Evolutionary conservation across 2,797 vertebrate genomes (phyloP).

Genomic region (Apodemus agrarius): DNA sequence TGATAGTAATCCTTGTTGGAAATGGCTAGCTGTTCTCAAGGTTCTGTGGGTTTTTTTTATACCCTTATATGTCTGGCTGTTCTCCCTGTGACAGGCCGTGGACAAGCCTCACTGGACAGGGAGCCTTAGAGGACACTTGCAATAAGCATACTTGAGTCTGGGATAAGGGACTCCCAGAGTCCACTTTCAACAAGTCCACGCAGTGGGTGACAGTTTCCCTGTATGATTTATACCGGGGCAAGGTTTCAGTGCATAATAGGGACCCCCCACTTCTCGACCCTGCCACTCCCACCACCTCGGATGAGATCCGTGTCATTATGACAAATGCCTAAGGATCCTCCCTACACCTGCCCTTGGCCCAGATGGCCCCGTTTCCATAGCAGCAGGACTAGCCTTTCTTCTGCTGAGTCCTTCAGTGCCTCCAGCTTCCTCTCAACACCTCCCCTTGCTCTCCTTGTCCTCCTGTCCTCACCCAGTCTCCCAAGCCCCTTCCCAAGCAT

Average conservation of each 20-base stretch:
- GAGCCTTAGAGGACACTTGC: neutral
- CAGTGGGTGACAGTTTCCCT: neutral
- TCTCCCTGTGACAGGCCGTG: neutral
- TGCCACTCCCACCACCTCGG: too few relatives aligned
- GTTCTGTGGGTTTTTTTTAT: neutral
- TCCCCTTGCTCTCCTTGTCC: neutral
- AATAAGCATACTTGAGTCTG: neutral
- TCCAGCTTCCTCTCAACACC: neutral
- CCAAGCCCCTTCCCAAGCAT: neutral
- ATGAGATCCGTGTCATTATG: neutral
- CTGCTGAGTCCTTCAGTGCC: neutral
- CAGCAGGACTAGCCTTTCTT: neutral
- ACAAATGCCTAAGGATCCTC: neutral
- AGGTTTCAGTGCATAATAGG: neutral
- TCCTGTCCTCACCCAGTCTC: neutral
- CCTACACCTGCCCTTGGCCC: neutral
- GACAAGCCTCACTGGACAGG: neutral
- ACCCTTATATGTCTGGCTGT: neutral
- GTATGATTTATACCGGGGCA: neutral
- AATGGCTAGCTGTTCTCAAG: neutral
- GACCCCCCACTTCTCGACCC: neutral
- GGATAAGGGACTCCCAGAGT: neutral
- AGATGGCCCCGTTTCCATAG: neutral
- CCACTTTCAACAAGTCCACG: neutral
- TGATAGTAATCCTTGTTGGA: neutral